Evolutionary conservation across 2,797 vertebrate species (phyloP), one percentile per base, ranked within the genome.

Genomic region (Schizopygopsis pylzovi): DNA sequence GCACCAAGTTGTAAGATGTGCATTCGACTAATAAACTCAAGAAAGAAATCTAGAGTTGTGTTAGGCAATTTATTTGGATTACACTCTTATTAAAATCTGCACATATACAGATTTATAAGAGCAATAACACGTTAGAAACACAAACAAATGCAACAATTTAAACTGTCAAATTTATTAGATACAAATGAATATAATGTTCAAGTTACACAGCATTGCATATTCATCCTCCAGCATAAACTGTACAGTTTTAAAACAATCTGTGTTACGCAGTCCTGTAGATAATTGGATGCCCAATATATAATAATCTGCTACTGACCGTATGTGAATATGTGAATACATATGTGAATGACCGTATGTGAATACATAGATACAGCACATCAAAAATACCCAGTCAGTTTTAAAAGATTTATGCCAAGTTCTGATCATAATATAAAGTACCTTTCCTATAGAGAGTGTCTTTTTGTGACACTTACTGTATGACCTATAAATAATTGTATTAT

Each of bases 141-240:
- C 13, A 76, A 22, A 83, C 56, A 56, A 72, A 72, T 47, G 12
- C 70, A 49, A 54, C 56, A 59, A 61, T 33, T 4, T 37, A 52
- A 79, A 84, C 65, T 0, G 5, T 33, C 39, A 70, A 16, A 61
- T 85, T 85, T 85, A 84, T 84, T 84, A 68, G 75, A 84, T 78
- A 78, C 78, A 68, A 84, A 41, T 10, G 0, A 28, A 84, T 73
- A 67, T 11, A 67, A 22, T 68, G 68, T 15, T 43, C 2, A 4
- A 10, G 0, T 13, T 25, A 77, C 15, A 54, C 18, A 18, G 25
- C 25, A 49, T 37, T 67, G 43, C 10, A 33, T 7, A 68, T 22
- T 6, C 37, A 43, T 28, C n/a, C 25, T 49, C n/a, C 75, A 54
- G n/a, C 5, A 47, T 4, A 10, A 59, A 16, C n/a, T 18, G 65